Percentiles rank a stretch among this genome's conserved stretches.
These are phyloP conservation scores for Esox niger DNA, from an alignment of 2,113 vertebrate species.

Conservation along the genomic window DNA sequence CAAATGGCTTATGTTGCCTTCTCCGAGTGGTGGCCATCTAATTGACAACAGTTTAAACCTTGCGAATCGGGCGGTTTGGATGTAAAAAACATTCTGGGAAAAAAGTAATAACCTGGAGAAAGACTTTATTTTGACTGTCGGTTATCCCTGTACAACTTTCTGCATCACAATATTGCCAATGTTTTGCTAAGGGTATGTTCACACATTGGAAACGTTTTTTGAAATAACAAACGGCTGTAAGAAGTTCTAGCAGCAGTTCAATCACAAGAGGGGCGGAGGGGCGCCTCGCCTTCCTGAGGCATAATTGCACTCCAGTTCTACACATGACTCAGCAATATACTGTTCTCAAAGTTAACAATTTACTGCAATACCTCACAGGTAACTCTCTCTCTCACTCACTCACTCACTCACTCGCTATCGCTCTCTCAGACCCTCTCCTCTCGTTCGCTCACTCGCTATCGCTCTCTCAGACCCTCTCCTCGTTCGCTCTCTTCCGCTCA, in stretches of 20 bases:
- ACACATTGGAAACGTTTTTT: constrained; percentile 26
- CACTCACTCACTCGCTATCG: background rate
- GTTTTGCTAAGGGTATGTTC: constrained; percentile 15
- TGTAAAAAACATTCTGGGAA: constrained; percentile 11
- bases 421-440: no score
- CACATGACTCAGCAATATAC: constrained; percentile 58
- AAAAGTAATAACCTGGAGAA: constrained; percentile 31
- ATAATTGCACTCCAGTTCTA: constrained; percentile 44
- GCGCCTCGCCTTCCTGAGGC: constrained; percentile 39
- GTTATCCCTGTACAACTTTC: constrained; percentile 5
- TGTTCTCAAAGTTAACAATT: constrained; percentile 38
- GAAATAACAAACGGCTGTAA: constrained; percentile 48
- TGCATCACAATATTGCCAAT: constrained; percentile 1
- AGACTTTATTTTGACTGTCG: constrained; percentile 28
- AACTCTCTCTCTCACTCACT: background rate
- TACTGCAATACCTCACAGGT: constrained; percentile 19
- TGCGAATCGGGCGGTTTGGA: background rate
- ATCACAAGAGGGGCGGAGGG: constrained; percentile 33
- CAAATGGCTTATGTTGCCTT: constrained; percentile 18
- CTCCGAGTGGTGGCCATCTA: background rate
- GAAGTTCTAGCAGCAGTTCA: constrained; percentile 42
- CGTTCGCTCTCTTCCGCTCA: background rate
- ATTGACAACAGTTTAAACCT: constrained; percentile 7
- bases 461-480: background rate
- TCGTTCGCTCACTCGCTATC: no score